Evolutionary conservation across 2,797 vertebrate species (phyloP).

Genomic region (Poecile montanus): DNA sequence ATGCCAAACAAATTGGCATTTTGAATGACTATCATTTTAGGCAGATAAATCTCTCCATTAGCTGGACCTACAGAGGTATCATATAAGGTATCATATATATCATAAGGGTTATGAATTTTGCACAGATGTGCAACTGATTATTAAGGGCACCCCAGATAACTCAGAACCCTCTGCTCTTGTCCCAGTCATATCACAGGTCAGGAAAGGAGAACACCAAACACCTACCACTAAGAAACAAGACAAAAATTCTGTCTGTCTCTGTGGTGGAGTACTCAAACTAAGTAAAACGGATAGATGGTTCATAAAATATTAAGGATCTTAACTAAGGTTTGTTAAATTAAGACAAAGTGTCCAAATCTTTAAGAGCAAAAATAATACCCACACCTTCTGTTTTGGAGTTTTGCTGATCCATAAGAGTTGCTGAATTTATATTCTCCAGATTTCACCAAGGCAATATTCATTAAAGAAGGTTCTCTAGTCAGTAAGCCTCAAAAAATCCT

Average conservation of each 20-base stretch:
- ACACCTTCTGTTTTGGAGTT: background rate
- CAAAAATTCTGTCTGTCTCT: background rate
- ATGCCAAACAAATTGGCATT: background rate
- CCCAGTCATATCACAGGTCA: background rate
- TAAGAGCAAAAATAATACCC: background rate
- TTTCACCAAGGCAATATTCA: background rate
- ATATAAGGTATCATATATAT: no score
- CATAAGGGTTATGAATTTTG: background rate
- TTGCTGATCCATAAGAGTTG: background rate
- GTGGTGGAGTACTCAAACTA: background rate
- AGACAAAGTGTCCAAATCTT: background rate
- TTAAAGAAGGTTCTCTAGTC: background rate
- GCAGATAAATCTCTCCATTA: background rate
- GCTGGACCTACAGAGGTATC: background rate
- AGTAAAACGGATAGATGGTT: background rate
- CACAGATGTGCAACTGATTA: background rate
- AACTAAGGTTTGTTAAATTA: background rate
- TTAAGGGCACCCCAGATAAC: background rate
- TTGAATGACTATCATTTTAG: background rate
- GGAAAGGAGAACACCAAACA: background rate
- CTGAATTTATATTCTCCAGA: background rate
- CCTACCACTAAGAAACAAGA: background rate
- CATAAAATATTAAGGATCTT: background rate
- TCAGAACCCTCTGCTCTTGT: background rate
- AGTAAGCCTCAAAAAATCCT: background rate